Evolutionary conservation across 2,797 vertebrate species (phyloP).

Genomic region (Carapus acus): DNA sequence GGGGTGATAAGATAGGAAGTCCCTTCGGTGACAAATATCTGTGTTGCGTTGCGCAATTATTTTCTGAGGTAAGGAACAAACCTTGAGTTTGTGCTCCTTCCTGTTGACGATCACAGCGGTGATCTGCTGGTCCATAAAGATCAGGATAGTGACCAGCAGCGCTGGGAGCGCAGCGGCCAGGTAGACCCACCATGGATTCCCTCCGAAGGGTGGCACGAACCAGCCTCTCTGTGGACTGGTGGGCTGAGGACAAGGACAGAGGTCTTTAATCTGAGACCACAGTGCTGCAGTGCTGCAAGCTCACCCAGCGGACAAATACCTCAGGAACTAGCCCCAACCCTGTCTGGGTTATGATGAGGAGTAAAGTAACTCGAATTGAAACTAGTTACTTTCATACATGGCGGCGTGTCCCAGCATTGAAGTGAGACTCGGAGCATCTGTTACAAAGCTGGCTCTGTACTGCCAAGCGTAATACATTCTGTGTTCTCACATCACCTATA

Average conservation of each 20-base stretch:
- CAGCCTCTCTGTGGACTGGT: constrained; percentile 86
- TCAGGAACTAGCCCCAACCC: no score
- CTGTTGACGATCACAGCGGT: constrained; percentile 97
- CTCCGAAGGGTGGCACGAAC: constrained; percentile 90
- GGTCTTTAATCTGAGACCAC: no score
- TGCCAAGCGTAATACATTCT: constrained; percentile 19
- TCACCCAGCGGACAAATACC: no score
- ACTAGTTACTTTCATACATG: not conserved
- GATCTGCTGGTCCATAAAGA: constrained; percentile 99
- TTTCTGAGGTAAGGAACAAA: no score
- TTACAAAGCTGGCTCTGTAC: constrained; percentile 58
- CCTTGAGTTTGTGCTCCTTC: constrained; percentile 98
- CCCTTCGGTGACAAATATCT: no score
- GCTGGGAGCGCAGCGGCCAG: constrained; percentile 87
- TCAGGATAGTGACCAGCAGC: constrained; percentile 92
- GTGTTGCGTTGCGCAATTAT: no score
- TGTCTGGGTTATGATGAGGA: no score
- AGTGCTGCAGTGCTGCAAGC: no score
- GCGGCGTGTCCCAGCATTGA: constrained; percentile 8
- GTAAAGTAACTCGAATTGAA: not conserved
- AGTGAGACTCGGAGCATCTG: constrained; percentile 16
- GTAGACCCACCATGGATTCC: constrained; percentile 99
- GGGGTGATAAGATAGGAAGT: no score
- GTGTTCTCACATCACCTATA: constrained; percentile 56
- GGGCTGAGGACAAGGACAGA: constrained; percentile 68